Percentiles rank a stretch among this genome's conserved stretches.
phyloP scores from a whole-genome alignment of 2,113 vertebrate species.

The Amphiprion percula region DNA sequence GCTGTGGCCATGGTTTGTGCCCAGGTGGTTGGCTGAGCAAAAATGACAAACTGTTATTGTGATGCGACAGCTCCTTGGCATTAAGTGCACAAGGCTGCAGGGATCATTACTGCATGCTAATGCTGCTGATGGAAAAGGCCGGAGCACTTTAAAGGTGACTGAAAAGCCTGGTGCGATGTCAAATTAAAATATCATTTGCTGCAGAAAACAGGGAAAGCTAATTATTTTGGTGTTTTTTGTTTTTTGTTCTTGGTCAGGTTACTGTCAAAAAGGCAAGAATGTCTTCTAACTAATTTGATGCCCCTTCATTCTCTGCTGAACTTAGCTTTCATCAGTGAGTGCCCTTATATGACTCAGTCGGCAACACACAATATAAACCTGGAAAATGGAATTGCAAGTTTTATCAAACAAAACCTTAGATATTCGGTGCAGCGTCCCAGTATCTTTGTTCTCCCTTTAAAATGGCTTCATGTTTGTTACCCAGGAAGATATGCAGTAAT shows the following conservation, averaged over 20 bases:
- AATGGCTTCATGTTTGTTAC: constrained; percentile 25
- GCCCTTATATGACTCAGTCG: neutral
- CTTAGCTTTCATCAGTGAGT: constrained; percentile 18
- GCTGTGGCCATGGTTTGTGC: constrained; percentile 24
- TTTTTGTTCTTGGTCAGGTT: neutral
- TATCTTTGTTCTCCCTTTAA: constrained; percentile 12
- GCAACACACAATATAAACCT: constrained; percentile 2
- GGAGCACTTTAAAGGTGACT: constrained; percentile 43
- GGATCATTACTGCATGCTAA: constrained; percentile 53
- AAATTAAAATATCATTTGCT: constrained; percentile 56
- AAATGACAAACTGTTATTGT: constrained; percentile 59
- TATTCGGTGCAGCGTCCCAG: neutral
- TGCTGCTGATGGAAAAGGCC: constrained; percentile 35
- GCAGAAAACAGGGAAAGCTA: constrained; percentile 25
- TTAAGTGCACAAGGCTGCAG: constrained; percentile 52
- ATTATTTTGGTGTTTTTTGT: constrained; percentile 21
- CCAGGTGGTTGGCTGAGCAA: constrained; percentile 51
- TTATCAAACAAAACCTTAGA: constrained; percentile 19
- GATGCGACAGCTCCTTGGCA: constrained; percentile 55
- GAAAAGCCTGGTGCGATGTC: constrained; percentile 49
- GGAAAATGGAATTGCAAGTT: constrained; percentile 8
- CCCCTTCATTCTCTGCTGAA: neutral
- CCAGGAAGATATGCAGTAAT: neutral
- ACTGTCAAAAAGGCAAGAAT: neutral
- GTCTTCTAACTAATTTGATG: constrained; percentile 17